Evolutionary conservation across 2,113 vertebrate species (phyloP).

Genomic region (Loxodonta africana): DNA sequence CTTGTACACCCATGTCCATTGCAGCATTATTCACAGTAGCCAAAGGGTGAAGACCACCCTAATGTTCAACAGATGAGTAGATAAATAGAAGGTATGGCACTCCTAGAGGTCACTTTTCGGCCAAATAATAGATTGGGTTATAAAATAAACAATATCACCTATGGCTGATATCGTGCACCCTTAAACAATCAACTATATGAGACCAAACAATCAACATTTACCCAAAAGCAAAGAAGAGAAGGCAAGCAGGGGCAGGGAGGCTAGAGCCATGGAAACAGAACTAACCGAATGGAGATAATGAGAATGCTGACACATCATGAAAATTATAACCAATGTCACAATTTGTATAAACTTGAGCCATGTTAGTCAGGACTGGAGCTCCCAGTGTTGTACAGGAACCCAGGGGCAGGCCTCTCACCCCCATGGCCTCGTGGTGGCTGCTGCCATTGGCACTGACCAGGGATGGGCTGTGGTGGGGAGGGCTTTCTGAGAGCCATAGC

Average conservation of each 20-base stretch:
- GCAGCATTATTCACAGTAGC: not conserved
- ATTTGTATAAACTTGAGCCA: not conserved
- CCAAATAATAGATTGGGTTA: not conserved
- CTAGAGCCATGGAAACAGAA: not conserved
- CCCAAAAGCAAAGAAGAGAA: not conserved
- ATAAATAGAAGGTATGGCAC: not conserved
- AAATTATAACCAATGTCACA: not conserved
- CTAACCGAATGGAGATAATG: not conserved
- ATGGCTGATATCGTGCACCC: not conserved
- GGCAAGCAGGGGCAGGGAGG: not conserved
- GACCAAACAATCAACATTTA: not conserved
- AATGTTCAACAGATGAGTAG: not conserved
- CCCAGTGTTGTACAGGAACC: not conserved
- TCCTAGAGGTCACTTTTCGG: not conserved
- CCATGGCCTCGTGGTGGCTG: not conserved
- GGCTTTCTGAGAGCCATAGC: not conserved
- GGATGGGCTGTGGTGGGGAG: no score
- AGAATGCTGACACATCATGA: not conserved
- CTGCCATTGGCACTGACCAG: not conserved
- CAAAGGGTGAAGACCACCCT: not conserved
- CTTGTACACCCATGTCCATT: not conserved
- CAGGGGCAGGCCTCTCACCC: not conserved
- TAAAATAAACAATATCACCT: not conserved
- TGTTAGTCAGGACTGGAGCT: no score
- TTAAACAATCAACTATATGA: not conserved